Conservation (phyloP, 2,113 vertebrate genomes). For the Sminthopsis crassicaudata region DNA sequence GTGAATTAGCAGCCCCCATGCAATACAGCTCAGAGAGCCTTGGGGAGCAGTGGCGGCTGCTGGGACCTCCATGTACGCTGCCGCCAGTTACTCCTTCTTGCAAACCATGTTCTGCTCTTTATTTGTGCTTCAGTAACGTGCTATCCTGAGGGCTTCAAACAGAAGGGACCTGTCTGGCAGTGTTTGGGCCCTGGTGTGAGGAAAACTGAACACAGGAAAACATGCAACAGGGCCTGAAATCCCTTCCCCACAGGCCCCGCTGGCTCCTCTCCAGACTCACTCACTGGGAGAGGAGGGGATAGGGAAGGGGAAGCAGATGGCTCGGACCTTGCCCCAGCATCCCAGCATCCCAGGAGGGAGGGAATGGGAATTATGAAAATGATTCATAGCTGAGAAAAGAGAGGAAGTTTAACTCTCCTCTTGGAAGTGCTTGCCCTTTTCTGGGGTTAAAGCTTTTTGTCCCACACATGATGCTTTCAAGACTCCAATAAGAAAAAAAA, state of each 20-base stretch:
- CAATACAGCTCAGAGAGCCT: conserved; percentile 90
- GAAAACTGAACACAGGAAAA: conserved; percentile 84
- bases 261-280: not conserved
- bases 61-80: conserved; percentile 84
- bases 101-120: conserved; percentile 84
- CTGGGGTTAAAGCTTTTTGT: not conserved
- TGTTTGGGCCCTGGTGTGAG: conserved; percentile 87
- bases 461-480: conserved; percentile 13
- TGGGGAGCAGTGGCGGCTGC: conserved; percentile 86
- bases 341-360: not conserved
- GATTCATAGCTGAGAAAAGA: conserved; percentile 48
- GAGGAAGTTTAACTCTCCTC: not conserved
- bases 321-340: not conserved
- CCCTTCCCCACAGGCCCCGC: conserved; percentile 64
- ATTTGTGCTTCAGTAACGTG: conserved; percentile 88
- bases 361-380: conserved; percentile 50
- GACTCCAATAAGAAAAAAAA: conserved; percentile 2
- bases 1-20: conserved; percentile 92
- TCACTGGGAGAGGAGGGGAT: not conserved
- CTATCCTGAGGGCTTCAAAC: conserved; percentile 87
- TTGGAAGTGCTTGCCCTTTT: conserved; percentile 15
- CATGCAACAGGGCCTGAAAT: conserved; percentile 83
- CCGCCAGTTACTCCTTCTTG: conserved; percentile 91
- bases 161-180: conserved; percentile 88
- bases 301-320: not conserved